These are phyloP conservation scores for Xiphophorus hellerii DNA, from an alignment of 2,113 vertebrate species.

Conservation along the genomic window DNA sequence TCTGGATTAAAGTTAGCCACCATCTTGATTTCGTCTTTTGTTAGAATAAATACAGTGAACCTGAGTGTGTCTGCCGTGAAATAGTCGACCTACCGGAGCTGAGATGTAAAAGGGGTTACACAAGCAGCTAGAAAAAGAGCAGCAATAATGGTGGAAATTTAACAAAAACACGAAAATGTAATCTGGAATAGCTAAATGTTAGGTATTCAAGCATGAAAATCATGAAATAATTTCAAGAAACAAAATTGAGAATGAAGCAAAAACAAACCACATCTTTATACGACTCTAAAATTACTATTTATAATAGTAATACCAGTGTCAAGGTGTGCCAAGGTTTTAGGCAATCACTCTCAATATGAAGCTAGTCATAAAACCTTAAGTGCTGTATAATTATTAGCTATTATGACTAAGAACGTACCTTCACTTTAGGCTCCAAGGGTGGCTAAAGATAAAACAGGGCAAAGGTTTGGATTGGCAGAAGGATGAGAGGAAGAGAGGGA, in stretches of 20 bases:
- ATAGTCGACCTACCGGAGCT: too few relatives aligned
- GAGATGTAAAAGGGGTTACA: not conserved
- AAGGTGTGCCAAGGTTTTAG: not conserved
- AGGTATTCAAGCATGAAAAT: not conserved
- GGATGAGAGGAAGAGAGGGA: not conserved
- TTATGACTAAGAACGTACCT: conserved; percentile 52
- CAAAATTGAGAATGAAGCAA: not conserved
- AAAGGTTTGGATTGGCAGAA: conserved; percentile 12
- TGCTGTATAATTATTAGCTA: not conserved
- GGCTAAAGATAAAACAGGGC: conserved; percentile 34
- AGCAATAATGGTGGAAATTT: too few relatives aligned
- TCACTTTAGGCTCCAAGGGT: conserved; percentile 68
- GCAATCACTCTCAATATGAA: not conserved
- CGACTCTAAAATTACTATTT: not conserved
- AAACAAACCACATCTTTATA: not conserved
- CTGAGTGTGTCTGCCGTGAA: too few relatives aligned
- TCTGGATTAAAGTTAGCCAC: too few relatives aligned
- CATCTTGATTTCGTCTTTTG: too few relatives aligned
- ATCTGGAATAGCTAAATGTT: not conserved
- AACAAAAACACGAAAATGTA: not conserved
- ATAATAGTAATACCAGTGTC: not conserved
- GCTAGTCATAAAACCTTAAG: not conserved
- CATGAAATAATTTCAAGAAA: not conserved
- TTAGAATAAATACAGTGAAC: too few relatives aligned
- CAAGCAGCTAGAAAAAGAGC: not conserved